Percentiles rank a stretch among this genome's conserved stretches.
These are phyloP conservation scores for Tragelaphus imberbis DNA, from an alignment of 2,113 vertebrate genomes.

Conservation along the genomic window DNA sequence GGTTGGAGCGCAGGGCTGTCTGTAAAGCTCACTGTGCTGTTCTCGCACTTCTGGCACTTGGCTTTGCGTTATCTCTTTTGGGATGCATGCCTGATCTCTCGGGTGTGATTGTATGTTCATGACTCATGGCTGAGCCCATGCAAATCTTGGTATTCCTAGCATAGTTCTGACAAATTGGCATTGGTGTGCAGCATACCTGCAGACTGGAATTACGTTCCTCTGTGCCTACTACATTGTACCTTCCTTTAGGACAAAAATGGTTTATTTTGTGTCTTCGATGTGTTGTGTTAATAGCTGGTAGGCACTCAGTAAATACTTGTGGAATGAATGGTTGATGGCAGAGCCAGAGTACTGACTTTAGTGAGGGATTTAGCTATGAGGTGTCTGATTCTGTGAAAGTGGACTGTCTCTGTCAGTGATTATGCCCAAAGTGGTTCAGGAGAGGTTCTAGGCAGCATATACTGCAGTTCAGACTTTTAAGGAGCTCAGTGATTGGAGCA, in stretches of 20 bases:
- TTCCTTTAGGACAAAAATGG: background rate
- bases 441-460: background rate
- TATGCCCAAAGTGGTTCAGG: background rate
- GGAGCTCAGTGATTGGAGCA: background rate
- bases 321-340: background rate
- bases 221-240: background rate
- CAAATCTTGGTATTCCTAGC: background rate
- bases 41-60: background rate
- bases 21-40: background rate
- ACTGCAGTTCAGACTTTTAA: background rate
- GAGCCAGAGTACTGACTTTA: background rate
- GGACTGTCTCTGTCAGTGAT: background rate
- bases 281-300: background rate
- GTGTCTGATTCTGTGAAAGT: background rate
- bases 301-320: background rate
- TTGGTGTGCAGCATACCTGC: background rate
- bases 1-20: background rate
- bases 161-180: background rate
- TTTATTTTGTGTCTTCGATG: background rate
- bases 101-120: background rate
- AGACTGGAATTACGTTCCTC: conserved; percentile 7
- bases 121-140: background rate
- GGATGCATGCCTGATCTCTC: background rate
- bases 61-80: background rate
- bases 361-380: background rate